Evolutionary conservation across 2,888 invertebrate species (phyloP).

Genomic region (Caenorhabditis drosophilae): DNA sequence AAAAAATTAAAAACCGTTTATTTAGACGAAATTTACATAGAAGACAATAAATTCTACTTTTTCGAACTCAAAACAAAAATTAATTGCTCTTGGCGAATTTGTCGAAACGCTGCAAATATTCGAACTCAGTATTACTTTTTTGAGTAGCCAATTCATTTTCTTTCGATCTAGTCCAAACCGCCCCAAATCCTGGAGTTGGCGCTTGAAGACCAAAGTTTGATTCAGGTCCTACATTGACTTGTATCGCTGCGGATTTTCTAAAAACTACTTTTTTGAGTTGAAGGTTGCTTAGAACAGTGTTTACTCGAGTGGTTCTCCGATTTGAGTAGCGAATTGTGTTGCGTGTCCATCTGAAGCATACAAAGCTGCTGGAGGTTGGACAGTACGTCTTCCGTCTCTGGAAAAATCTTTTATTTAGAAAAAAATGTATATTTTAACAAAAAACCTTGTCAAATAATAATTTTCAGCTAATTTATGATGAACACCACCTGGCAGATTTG

Average conservation of each 20-base stretch:
- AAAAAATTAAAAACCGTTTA: too few species aligned
- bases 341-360: slow-evolving; percentile 43
- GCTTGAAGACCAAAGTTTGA: slow-evolving; percentile 64
- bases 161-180: slow-evolving; percentile 55
- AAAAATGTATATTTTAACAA: too few species aligned
- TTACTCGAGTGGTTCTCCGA: slow-evolving; percentile 18
- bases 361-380: slow-evolving; percentile 75
- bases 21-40: background rate
- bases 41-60: background rate
- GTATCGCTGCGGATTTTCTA: slow-evolving; percentile 39
- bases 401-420: background rate
- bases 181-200: slow-evolving; percentile 67
- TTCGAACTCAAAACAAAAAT: slow-evolving; percentile 1
- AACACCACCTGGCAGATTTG: slow-evolving; percentile 77
- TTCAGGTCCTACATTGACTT: slow-evolving; percentile 56
- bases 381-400: slow-evolving; percentile 83
- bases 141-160: slow-evolving; percentile 39
- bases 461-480: slow-evolving; percentile 81
- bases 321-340: slow-evolving; percentile 21
- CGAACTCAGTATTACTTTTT: slow-evolving; percentile 46
- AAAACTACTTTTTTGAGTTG: slow-evolving; percentile 1
- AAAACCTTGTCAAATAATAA: slow-evolving; percentile 78
- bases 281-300: slow-evolving; percentile 5
- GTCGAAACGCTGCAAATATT: slow-evolving; percentile 52
- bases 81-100: slow-evolving; percentile 45